Evolutionary conservation across 92 coral and sea anemone species (phyloP).

Genomic region (Phenganax subtilis): DNA sequence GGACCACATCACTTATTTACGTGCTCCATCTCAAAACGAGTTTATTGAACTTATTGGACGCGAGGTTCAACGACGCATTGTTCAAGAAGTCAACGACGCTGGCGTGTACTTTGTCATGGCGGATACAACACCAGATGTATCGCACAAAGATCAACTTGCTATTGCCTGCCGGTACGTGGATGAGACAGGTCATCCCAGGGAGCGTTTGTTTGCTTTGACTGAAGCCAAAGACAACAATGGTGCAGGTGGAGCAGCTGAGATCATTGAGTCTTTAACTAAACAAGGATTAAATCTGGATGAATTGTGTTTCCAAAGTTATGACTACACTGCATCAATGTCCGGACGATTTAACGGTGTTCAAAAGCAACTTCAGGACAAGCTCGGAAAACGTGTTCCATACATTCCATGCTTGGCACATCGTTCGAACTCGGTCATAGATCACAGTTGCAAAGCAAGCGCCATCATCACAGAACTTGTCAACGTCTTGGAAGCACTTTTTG

Average conservation of each 20-base stretch:
- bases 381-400: background rate
- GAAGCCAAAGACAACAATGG: too few species aligned
- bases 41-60: background rate
- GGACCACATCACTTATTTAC: background rate
- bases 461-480: background rate
- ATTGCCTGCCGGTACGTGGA: background rate
- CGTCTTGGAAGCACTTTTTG: constrained; percentile 5
- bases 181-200: background rate
- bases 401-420: constrained; percentile 20
- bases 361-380: background rate
- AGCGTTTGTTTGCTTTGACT: background rate
- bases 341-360: background rate
- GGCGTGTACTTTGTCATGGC: background rate
- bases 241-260: too few species aligned
- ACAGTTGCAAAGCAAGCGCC: background rate
- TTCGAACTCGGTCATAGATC: background rate
- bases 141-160: background rate
- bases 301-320: background rate
- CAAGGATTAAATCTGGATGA: background rate
- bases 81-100: background rate
- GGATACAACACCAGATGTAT: background rate
- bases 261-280: background rate
- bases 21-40: background rate
- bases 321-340: background rate
- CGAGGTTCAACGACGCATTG: background rate